phyloP scores from a whole-genome alignment of 2,113 vertebrate species.

The Tetrax tetrax region DNA sequence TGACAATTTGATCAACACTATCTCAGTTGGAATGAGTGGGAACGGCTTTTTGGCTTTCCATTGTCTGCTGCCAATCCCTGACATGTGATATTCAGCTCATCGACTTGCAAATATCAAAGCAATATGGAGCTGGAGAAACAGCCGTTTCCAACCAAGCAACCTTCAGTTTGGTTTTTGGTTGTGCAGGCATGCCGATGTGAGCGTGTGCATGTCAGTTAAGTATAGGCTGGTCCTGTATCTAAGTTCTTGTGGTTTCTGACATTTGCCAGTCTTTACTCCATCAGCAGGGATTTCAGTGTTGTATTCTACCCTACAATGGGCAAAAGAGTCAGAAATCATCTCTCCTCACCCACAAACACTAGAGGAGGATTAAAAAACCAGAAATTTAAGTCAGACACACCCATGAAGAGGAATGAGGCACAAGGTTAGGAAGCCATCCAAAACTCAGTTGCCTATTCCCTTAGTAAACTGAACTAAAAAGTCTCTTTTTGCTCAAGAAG shows the following conservation, averaged over 20 bases:
- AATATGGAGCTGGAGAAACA: background rate
- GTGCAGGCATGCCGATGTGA: rapidly evolving
- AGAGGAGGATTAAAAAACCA: conserved; percentile 13
- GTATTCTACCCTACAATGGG: background rate
- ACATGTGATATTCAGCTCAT: conserved; percentile 11
- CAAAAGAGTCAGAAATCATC: conserved; percentile 2
- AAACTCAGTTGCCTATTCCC: conserved; percentile 15
- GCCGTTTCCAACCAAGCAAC: background rate
- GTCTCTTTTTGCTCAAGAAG: conserved; percentile 26
- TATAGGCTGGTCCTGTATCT: background rate
- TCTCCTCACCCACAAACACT: background rate
- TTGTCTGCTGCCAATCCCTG: background rate
- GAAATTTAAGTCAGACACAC: conserved; percentile 49
- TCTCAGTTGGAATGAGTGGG: background rate
- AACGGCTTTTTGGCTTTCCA: conserved; percentile 40
- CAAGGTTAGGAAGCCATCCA: conserved; percentile 40
- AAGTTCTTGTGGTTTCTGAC: conserved; percentile 25
- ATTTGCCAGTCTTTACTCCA: conserved; percentile 3
- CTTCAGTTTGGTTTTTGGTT: background rate
- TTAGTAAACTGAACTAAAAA: conserved; percentile 36
- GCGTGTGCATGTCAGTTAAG: background rate
- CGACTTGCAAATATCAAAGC: background rate
- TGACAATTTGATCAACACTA: conserved; percentile 31
- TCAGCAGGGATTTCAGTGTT: background rate
- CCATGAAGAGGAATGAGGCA: conserved; percentile 54